These are phyloP conservation scores for Diachasma alloeum DNA, from an alignment of 1,140 invertebrate species.

Conservation along the genomic window DNA sequence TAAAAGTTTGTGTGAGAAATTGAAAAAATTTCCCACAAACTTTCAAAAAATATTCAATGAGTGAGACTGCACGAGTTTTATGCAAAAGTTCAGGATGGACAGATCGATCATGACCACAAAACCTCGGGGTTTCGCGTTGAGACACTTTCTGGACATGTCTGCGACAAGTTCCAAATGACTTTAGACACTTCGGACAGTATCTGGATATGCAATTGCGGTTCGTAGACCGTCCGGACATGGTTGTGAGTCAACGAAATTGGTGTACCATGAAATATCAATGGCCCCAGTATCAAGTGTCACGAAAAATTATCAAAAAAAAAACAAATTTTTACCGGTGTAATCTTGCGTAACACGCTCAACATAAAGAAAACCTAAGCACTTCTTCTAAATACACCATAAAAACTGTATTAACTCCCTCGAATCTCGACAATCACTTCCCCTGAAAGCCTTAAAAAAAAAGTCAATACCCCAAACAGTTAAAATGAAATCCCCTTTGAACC, in stretches of 20 bases:
- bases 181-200: background rate
- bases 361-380: too few species aligned
- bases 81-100: background rate
- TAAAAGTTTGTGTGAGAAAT: background rate
- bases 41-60: background rate
- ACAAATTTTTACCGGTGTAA: too few species aligned
- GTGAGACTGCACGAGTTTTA: background rate
- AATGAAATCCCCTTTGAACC: slow-evolving; percentile 1
- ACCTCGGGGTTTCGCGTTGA: background rate
- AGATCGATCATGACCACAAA: slow-evolving; percentile 7
- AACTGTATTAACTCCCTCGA: too few species aligned
- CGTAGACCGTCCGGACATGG: background rate
- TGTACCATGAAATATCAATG: background rate
- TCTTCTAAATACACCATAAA: too few species aligned
- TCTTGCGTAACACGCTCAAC: too few species aligned
- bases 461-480: background rate
- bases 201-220: slow-evolving; percentile 1
- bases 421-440: too few species aligned
- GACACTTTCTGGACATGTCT: background rate
- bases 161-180: slow-evolving; percentile 2
- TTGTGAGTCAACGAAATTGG: background rate
- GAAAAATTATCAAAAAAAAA: too few species aligned
- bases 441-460: background rate
- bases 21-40: background rate
- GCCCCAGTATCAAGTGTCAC: background rate